phyloP scores from a whole-genome alignment of 2,888 invertebrate species.

The Rosalia funebris region DNA sequence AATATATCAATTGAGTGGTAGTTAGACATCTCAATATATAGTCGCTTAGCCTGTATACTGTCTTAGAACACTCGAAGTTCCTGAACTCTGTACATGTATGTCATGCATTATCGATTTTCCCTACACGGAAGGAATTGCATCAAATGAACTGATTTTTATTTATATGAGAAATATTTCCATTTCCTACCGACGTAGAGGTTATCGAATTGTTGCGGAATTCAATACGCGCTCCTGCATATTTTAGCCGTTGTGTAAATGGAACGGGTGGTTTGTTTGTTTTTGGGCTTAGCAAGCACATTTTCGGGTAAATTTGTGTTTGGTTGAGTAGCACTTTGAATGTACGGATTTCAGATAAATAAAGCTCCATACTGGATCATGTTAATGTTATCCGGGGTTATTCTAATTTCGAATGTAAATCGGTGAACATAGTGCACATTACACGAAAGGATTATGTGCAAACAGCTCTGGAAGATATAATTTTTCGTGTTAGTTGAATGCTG shows the following conservation, averaged over 20 bases:
- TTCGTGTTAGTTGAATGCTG: background rate
- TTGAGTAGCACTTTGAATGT: constrained; percentile 50
- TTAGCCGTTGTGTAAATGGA: constrained; percentile 50
- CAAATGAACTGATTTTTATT: background rate
- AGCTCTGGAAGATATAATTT: constrained; percentile 9
- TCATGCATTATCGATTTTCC: no score
- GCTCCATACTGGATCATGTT: constrained; percentile 47
- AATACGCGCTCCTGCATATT: constrained; percentile 51
- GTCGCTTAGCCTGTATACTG: no score
- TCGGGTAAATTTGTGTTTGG: constrained; percentile 52
- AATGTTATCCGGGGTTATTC: constrained; percentile 47
- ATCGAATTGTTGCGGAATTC: constrained; percentile 38
- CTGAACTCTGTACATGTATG: no score
- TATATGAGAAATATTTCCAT: background rate
- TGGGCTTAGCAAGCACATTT: constrained; percentile 53
- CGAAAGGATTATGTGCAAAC: constrained; percentile 26
- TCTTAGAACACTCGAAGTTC: no score
- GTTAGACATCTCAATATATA: no score
- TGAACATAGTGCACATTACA: constrained; percentile 22
- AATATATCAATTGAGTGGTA: no score
- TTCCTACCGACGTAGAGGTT: constrained; percentile 7
- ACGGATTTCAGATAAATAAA: constrained; percentile 52
- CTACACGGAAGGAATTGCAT: background rate
- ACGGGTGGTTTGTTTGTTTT: constrained; percentile 52
- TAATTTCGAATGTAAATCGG: constrained; percentile 35